phyloP scores from a whole-genome alignment of 2,797 vertebrate species.

The Eulemur rubriventer region DNA sequence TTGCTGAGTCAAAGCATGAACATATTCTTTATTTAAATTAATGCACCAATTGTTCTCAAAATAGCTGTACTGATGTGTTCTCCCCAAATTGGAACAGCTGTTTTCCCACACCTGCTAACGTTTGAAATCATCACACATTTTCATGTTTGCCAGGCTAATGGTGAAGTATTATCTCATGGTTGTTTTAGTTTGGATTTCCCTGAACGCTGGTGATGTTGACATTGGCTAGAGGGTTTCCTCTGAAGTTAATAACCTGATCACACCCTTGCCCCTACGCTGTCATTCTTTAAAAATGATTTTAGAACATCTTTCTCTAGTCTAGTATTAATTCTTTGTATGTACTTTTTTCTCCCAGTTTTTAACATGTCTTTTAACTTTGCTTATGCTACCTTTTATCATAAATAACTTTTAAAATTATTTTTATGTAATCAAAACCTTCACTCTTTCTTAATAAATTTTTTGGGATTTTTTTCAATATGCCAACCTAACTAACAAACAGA shows the following conservation, averaged over 20 bases:
- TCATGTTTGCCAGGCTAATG: neutral
- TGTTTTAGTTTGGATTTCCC: conserved; percentile 37
- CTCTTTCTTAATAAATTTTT: neutral
- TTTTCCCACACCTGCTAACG: conserved; percentile 22
- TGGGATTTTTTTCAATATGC: neutral
- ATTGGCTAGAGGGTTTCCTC: neutral
- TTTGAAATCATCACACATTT: neutral
- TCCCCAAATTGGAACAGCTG: neutral
- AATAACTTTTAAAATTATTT: neutral
- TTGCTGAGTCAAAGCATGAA: neutral
- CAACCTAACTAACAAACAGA: neutral
- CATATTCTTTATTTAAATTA: neutral
- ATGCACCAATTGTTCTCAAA: neutral
- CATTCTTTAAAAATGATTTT: conserved; percentile 2
- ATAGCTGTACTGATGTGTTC: neutral
- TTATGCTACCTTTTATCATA: neutral
- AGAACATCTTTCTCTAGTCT: neutral
- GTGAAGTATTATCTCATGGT: neutral
- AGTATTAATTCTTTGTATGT: neutral
- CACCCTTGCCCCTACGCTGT: neutral
- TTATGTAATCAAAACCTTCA: neutral
- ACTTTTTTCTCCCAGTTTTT: neutral
- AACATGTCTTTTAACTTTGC: neutral
- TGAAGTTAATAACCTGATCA: neutral
- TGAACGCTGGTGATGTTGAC: conserved; percentile 4